Evolutionary conservation across 2,113 vertebrate genomes (phyloP), one percentile per base, ranked within the genome.

Genomic region (Platichthys stellatus): DNA sequence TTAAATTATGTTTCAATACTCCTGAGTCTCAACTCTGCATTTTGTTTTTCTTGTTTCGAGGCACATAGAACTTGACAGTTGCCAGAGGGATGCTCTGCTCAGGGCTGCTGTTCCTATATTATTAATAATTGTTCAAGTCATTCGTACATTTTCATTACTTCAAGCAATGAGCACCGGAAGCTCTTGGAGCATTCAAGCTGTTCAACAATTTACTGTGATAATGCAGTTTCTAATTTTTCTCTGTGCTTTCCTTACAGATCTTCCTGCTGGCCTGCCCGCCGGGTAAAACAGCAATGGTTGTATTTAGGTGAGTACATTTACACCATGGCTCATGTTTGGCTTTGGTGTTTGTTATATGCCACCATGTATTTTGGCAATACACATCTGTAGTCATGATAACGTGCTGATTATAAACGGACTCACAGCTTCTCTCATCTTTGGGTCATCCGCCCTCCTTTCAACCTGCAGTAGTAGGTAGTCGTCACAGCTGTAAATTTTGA

Each of bases 191-290:
- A 13, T 59, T 76, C 1, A 38, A 66, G 54, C 74, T 61, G 51
- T 53, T 78, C 53, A 63, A 1, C 1, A 70, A 69, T 78, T 72
- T 47, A 68, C 68, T 74, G 63, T 54, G 54, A 82, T 71, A 15
- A 72, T 66, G 60, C 23, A 2, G 3, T 71, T 77, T 78, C 56
- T 80, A 23, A 21, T 75, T 64, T 78, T 80, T 66, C 73, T n/a
- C 77, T 81, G 31, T 31, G 24, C 86, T 82, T 90, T 78, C 17
- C 1, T 95, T 93, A 74, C 95, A 99, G 98, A 99, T 99, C 90
- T 98, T 99, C 90, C 96, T 99, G 71, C 93, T 99, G 84, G 97
- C 97, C 82, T 98, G 97, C 75, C 97, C 98, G 18, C 97, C 98
- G 0, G 95, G 96, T 89, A 96, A 95, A 47, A 91, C 93, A 63